These are phyloP conservation scores for Heloderma charlesbogerti DNA, from an alignment of 2,113 vertebrate genomes.

Conservation along the genomic window DNA sequence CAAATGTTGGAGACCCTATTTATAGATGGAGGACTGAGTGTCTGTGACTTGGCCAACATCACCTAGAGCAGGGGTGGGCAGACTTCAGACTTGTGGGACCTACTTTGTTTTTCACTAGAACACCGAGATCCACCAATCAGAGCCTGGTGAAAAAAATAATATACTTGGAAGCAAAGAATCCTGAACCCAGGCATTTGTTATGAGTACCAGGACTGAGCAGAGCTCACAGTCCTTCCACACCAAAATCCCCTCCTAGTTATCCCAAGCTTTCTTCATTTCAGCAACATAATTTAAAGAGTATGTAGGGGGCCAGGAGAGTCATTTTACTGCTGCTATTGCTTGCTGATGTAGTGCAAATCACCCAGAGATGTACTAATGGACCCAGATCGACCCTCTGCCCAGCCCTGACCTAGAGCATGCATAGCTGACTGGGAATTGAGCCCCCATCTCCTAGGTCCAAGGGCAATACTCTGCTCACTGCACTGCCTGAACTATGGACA, in stretches of 20 bases:
- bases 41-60: not conserved
- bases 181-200: not conserved
- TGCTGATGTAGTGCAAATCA: not conserved
- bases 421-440: not conserved
- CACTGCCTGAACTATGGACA: not conserved
- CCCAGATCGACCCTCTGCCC: not conserved
- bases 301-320: not conserved
- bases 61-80: not conserved
- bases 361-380: not conserved
- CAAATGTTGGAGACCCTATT: not conserved
- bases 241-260: not conserved
- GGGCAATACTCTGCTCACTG: not conserved
- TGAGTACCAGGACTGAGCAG: not conserved
- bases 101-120: not conserved
- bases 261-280: not conserved
- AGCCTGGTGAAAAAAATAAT: not conserved
- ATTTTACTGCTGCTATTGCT: not conserved
- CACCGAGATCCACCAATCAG: not conserved
- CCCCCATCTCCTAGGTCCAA: not conserved
- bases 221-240: not conserved
- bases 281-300: not conserved
- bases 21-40: not conserved
- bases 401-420: not conserved
- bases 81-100: not conserved
- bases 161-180: not conserved